A percentile compares a stretch with the other conserved stretches of the same genome.
These are phyloP conservation scores for Andrena cerasifolii DNA, from an alignment of 1,140 invertebrate genomes.

Conservation along the genomic window DNA sequence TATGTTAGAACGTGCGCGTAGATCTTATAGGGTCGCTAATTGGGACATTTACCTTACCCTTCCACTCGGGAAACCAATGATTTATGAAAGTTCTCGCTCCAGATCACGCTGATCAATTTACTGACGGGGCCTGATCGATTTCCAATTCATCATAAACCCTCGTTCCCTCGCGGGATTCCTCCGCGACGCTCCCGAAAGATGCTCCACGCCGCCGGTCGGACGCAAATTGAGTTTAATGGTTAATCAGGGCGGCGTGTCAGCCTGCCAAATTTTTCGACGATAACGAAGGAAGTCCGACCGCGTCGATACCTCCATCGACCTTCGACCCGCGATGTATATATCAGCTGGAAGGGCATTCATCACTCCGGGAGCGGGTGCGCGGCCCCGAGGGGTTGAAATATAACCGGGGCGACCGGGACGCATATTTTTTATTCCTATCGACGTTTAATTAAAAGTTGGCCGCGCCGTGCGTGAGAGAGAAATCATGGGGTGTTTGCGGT, in stretches of 20 bases:
- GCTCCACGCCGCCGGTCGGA: slow-evolving; percentile 26
- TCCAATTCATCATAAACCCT: slow-evolving; percentile 60
- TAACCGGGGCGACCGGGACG: slow-evolving; percentile 46
- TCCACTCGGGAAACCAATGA: slow-evolving; percentile 43
- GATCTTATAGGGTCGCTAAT: too few relatives aligned
- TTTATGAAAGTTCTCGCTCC: slow-evolving; percentile 63
- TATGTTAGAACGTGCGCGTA: too few relatives aligned
- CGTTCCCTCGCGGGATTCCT: slow-evolving; percentile 17
- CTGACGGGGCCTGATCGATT: slow-evolving; percentile 57
- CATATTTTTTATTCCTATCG: slow-evolving; percentile 66
- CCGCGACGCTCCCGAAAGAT: slow-evolving; percentile 50
- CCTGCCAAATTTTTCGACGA: slow-evolving; percentile 66
- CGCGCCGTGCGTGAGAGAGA: slow-evolving; percentile 36
- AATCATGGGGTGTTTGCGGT: slow-evolving; percentile 37
- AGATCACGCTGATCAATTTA: slow-evolving; percentile 63
- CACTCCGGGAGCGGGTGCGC: slow-evolving; percentile 41
- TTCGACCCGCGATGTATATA: slow-evolving; percentile 39
- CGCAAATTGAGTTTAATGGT: slow-evolving; percentile 67
- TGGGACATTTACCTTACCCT: too few relatives aligned
- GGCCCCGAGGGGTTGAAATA: slow-evolving; percentile 56
- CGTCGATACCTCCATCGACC: slow-evolving; percentile 36
- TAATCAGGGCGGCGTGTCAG: slow-evolving; percentile 62
- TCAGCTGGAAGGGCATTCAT: slow-evolving; percentile 63
- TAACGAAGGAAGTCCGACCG: slow-evolving; percentile 47
- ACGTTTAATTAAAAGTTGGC: slow-evolving; percentile 75